phyloP scores from a whole-genome alignment of 2,888 invertebrate genomes.

The Conchocele bisecta region DNA sequence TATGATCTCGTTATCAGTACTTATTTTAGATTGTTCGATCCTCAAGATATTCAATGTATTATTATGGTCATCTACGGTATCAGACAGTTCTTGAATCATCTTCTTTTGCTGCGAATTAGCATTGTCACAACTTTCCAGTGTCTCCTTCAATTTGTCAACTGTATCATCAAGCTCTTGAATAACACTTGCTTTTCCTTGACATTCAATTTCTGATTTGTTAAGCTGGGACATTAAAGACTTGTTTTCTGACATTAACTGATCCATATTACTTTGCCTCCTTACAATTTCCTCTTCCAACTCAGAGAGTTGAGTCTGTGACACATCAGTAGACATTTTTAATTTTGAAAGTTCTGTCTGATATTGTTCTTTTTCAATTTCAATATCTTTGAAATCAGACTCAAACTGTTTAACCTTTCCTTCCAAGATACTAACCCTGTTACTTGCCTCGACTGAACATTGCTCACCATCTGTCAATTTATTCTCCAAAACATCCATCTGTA shows the following conservation, averaged over 20 bases:
- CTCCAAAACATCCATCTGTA: conserved; percentile 6
- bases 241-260: neutral
- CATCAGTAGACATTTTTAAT: neutral
- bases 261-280: neutral
- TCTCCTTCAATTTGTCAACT: conserved; percentile 8
- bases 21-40: conserved; percentile 28
- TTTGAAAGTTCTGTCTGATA: conserved; percentile 16
- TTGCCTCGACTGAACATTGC: neutral
- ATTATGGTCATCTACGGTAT: conserved; percentile 6
- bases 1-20: conserved; percentile 41
- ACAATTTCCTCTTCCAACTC: conserved; percentile 12
- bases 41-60: conserved; percentile 11
- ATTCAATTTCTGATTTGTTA: neutral
- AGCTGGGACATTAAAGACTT: neutral
- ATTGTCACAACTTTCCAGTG: conserved; percentile 16
- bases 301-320: neutral
- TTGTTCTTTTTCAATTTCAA: conserved; percentile 1
- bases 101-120: conserved; percentile 17
- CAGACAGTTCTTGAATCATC: conserved; percentile 27
- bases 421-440: neutral
- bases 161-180: conserved; percentile 35
- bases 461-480: conserved; percentile 22
- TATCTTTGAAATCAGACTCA: neutral
- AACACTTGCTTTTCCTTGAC: conserved; percentile 16
- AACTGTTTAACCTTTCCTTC: conserved; percentile 6